Evolutionary conservation across 2,797 vertebrate genomes (phyloP), one percentile per base, ranked within the genome.

Genomic region (Falco columbarius): DNA sequence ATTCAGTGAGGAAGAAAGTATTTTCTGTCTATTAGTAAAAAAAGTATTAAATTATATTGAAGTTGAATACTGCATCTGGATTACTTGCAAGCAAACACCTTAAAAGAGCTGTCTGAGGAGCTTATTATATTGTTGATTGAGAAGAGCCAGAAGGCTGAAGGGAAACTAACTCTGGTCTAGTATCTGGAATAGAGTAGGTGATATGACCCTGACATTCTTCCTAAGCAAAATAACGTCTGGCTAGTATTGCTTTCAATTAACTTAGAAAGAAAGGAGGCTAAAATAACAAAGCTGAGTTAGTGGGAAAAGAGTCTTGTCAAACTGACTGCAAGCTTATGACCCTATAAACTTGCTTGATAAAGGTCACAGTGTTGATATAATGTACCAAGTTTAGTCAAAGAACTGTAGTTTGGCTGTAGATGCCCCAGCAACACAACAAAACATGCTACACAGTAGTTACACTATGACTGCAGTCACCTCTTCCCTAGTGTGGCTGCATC

Each of bases 261-360:
- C 46, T 94, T 61, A 32, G 91, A 82, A 92, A 61, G 77, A 77
- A 83, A 92, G 93, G 94, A 94, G 85, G 58, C 49, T 95, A 72
- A 91, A 96, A 96, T 90, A 97, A 97, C 87, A 96, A 93, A 29
- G 8, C 21, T 81, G 84, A 29, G 65, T 83, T 84, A 90, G 46
- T 32, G 74, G 81, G 26, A 77, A 84, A 85, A 29, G 51, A 81
- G 22, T 81, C 56, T 77, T 95, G 81, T 95, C 91, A 94, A 86
- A 75, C 27, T 56, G 34, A 86, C 47, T 90, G 24, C 68, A 88
- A 83, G 26, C 38, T 74, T 65, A 40, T 54, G 76, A 36, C 44
- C 83, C 59, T 51, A 51, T 76, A 86, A 92, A 91, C 42, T 47
- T 72, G 26, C 12, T 8, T 85, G 71, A 56, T 52, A 76, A 67